Percentiles rank a stretch among this genome's conserved stretches.
Conservation (phyloP, 1,140 invertebrate genomes). For the Bombus waltoni region DNA sequence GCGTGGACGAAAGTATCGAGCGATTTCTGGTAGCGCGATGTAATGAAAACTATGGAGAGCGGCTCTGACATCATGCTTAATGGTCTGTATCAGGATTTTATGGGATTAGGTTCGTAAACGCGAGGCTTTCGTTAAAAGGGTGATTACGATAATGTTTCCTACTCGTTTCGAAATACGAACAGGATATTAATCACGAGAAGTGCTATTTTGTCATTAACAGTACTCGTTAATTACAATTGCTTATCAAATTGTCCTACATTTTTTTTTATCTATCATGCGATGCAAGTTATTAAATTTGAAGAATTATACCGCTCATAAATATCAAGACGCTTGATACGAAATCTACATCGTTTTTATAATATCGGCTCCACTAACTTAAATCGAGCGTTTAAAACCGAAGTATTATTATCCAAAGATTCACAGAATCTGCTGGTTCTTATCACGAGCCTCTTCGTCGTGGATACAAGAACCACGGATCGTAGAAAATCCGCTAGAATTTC, state of each 20-base stretch:
- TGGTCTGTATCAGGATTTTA: neutral
- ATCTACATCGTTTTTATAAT: too few species aligned
- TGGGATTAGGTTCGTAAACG: conserved; percentile 51
- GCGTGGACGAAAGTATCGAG: conserved; percentile 29
- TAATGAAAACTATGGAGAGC: neutral
- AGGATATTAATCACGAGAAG: neutral
- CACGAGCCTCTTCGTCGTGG: too few species aligned
- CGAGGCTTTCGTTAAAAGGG: neutral
- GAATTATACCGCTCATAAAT: too few species aligned
- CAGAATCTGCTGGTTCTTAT: too few species aligned
- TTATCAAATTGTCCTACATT: neutral
- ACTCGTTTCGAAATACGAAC: neutral
- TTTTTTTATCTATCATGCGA: neutral
- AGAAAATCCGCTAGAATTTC: too few species aligned
- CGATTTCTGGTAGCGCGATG: conserved; percentile 15
- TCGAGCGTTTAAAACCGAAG: too few species aligned
- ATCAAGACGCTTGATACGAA: too few species aligned
- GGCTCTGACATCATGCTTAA: conserved; percentile 5
- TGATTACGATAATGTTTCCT: conserved; percentile 8
- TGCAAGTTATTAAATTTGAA: too few species aligned
- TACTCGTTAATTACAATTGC: neutral
- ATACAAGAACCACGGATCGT: too few species aligned
- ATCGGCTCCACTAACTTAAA: too few species aligned
- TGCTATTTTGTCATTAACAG: neutral
- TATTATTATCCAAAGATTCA: too few species aligned